Evolutionary conservation across 1,140 invertebrate species (phyloP).

Genomic region (Hylaeus volcanicus): DNA sequence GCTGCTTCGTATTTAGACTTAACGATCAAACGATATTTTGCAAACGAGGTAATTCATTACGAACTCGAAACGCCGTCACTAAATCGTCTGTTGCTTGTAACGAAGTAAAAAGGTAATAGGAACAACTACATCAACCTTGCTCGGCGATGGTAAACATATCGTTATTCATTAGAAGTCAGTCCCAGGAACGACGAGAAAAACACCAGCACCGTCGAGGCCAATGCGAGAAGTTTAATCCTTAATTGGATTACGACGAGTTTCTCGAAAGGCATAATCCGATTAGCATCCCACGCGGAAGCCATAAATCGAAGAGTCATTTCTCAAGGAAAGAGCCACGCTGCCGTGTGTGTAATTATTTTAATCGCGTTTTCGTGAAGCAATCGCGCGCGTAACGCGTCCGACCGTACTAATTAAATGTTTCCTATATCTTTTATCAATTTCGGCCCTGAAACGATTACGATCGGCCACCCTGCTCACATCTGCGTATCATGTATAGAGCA

Average conservation of each 20-base stretch:
- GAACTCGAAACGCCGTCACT: too few relatives aligned
- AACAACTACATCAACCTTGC: too few relatives aligned
- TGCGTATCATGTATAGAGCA: conserved; percentile 38
- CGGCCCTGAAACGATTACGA: conserved; percentile 16
- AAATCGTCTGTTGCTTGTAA: too few relatives aligned
- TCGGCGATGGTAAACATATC: too few relatives aligned
- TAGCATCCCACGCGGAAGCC: conserved; percentile 6
- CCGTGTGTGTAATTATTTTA: conserved; percentile 23
- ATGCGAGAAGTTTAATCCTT: neutral
- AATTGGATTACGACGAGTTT: conserved; percentile 32
- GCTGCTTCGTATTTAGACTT: too few relatives aligned
- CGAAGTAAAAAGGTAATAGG: too few relatives aligned
- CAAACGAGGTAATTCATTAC: too few relatives aligned
- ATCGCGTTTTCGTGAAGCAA: conserved; percentile 20
- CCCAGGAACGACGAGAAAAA: too few relatives aligned
- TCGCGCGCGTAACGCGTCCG: conserved; percentile 15
- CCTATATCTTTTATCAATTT: conserved; percentile 43
- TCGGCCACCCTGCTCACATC: conserved; percentile 20
- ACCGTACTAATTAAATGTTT: conserved; percentile 41
- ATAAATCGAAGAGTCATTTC: conserved; percentile 30
- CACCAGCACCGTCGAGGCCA: neutral
- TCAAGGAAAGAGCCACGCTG: neutral
- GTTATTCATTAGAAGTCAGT: too few relatives aligned
- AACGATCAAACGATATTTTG: too few relatives aligned
- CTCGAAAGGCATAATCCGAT: conserved; percentile 25